Evolutionary conservation across 2,797 vertebrate species (phyloP), one percentile per base, ranked within the genome.

Genomic region (Allobates femoralis): DNA sequence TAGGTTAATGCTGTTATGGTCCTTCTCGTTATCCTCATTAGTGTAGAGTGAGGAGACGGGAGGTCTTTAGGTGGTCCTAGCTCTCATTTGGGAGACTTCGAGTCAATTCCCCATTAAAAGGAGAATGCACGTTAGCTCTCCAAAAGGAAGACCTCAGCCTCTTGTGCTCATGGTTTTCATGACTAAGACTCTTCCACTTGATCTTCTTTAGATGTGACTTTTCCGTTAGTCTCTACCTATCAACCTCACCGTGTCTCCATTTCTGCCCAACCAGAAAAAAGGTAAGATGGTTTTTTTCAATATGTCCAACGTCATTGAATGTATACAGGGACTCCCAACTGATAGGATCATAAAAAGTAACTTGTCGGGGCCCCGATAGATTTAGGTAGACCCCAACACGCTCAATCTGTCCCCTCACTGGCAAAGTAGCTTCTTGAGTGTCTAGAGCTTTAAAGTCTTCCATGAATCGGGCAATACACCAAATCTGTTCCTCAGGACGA

Each of bases 181-280:
- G 2, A 19, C 64, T 19, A 67, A 19, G 19, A 69, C 4, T 16
- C 64, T 19, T 69, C 30, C 66, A 37, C 30, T 34, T 71, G 8
- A 50, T 23, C 67, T 41, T 23, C 67, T 41, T 10, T 41, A 23
- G 21, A n/a, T 71, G 5, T n/a, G 19, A 41, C 1, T 21, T 78
- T 55, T 75, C 12, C 5, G 6, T 55, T 41, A 18, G 18, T 28
- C 34, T 14, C 30, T 23, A 18, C 11, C 19, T 12, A 14, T 55
- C 32, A 87, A 34, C 23, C n/a, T 80, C n/a, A 87, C 5, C 7
- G 6, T 26, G 1, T 50, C 56, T 18, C 86, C 86, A 46, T 28
- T 79, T 50, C 1, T 74, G 8, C 86, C 86, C 19, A 87, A 46
- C 86, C 86, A 87, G 26, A 87, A 87, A n/a, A 87, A 87, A 7